Evolutionary conservation across 1,140 invertebrate genomes (phyloP), one percentile per base, ranked within the genome.

Genomic region (Megathymus violae): DNA sequence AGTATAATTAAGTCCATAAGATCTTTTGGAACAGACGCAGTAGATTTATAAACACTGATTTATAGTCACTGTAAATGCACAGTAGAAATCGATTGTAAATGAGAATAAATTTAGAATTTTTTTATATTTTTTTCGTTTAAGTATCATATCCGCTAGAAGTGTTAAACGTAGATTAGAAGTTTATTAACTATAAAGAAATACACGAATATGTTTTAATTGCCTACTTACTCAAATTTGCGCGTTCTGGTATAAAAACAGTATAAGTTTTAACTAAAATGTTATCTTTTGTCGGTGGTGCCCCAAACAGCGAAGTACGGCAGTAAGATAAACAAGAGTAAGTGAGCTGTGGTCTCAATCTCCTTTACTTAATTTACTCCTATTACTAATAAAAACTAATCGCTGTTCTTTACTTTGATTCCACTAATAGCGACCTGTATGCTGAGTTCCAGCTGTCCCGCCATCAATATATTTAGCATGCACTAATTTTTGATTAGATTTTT

Each of bases 311-410:
- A 89, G 85, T 89, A 87, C 91, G 90, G 88, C 89, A 89, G 22
- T 56, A 56, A 89, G 88, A 89, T 92, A 85, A 84, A 89, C 63
- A 82, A 77, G 75, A 89, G 88, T 91, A 91, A 92, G 92, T 93
- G 92, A 93, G 92, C 91, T 92, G 92, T 93, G 92, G 91, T 92
- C 92, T 92, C 89, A 88, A 91, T 79, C 80, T 84, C 73, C 81
- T 85, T 84, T 85, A 77, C 81, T 81, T 84, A 79, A 83, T 84
- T 78, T 76, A 77, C 80, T 85, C 82, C 75, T 80, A 72, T 69
- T 58, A 88, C 88, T 88, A 90, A 88, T 85, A 78, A 64, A 65
- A 64, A 90, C 86, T 91, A 91, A 90, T 88, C 66, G 75, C 82
- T 85, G 78, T 88, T 70, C 58, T 82, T 73, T 75, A 74, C 64